phyloP scores from a whole-genome alignment of 2,888 invertebrate genomes.

The Polydrusus tereticollis region DNA sequence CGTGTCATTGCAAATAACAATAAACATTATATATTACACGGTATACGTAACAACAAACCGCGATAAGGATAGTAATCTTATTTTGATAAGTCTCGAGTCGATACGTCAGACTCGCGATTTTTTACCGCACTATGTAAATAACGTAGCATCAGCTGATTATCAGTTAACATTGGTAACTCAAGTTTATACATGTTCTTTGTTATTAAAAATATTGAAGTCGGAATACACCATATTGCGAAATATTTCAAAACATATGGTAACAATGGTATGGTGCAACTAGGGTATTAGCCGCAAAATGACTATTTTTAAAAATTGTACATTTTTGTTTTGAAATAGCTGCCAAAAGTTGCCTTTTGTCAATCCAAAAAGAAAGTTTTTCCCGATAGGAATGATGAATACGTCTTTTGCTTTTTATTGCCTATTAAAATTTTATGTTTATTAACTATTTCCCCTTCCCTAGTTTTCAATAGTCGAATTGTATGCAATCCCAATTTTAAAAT shows the following conservation, averaged over 20 bases:
- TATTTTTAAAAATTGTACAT: too few relatives aligned
- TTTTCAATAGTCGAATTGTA: too few relatives aligned
- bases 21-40: not conserved
- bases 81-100: not conserved
- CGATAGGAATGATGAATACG: too few relatives aligned
- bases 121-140: not conserved
- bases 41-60: not conserved
- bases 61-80: not conserved
- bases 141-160: constrained; percentile 6
- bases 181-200: constrained; percentile 9
- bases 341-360: too few relatives aligned
- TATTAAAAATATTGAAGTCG: not conserved
- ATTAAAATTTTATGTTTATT: too few relatives aligned
- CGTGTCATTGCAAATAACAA: not conserved
- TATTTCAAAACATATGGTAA: constrained; percentile 6
- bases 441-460: too few relatives aligned
- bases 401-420: too few relatives aligned
- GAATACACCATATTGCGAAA: constrained; percentile 9
- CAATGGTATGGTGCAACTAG: too few relatives aligned
- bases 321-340: too few relatives aligned
- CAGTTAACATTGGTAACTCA: not conserved
- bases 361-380: too few relatives aligned
- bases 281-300: too few relatives aligned
- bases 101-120: not conserved
- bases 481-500: too few relatives aligned